Conservation (phyloP, 2,888 invertebrate genomes). For the Teleogryllus oceanicus region DNA sequence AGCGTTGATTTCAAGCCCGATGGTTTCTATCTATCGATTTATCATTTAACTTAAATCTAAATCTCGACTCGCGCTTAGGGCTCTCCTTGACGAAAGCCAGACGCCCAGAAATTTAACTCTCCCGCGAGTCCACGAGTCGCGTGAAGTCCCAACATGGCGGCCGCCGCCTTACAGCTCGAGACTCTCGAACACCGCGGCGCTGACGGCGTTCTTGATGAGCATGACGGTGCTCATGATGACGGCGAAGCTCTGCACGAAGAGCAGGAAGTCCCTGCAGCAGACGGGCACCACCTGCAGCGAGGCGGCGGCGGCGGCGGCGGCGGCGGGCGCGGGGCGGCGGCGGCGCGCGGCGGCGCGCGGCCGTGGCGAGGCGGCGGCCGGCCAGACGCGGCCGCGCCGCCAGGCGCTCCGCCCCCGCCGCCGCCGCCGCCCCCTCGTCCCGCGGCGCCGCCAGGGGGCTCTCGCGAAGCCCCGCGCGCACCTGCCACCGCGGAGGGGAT, state of each 20-base stretch:
- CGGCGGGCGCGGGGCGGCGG: background rate
- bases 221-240: conserved; percentile 6
- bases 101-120: too few relatives aligned
- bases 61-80: too few relatives aligned
- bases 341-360: background rate
- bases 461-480: background rate
- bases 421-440: background rate
- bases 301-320: background rate
- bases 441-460: background rate
- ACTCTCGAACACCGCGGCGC: background rate
- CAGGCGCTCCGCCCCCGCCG: background rate
- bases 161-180: too few relatives aligned
- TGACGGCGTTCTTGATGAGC: background rate
- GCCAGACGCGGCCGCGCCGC: background rate
- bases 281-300: background rate
- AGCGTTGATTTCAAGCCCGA: too few relatives aligned
- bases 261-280: background rate
- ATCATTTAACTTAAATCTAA: too few relatives aligned
- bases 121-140: too few relatives aligned
- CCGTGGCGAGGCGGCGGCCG: background rate
- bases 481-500: background rate
- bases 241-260: conserved; percentile 1
- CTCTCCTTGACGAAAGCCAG: too few relatives aligned
- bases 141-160: too few relatives aligned
- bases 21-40: too few relatives aligned